These are phyloP conservation scores for Hiodon alosoides DNA, from an alignment of 2,113 vertebrate genomes.

Conservation along the genomic window DNA sequence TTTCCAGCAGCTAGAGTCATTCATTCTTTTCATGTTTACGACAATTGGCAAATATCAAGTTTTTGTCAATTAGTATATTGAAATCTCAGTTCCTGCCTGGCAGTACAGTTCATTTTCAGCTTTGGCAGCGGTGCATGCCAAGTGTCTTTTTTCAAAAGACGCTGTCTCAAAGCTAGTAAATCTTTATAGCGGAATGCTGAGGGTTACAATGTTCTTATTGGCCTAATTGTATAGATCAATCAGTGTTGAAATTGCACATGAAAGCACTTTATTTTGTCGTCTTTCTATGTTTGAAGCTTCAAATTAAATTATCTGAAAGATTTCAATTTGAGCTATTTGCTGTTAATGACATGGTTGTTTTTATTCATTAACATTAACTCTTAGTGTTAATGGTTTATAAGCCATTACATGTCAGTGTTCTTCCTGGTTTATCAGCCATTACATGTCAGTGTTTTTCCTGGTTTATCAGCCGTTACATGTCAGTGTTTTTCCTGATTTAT, in stretches of 20 bases:
- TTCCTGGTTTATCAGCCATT: too few relatives aligned
- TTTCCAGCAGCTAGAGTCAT: too few relatives aligned
- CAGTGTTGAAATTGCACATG: background rate
- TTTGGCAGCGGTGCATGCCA: background rate
- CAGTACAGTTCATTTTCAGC: background rate
- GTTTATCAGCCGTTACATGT: too few relatives aligned
- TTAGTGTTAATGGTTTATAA: too few relatives aligned
- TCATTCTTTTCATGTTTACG: too few relatives aligned
- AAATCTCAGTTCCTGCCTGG: background rate
- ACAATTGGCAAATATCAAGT: too few relatives aligned
- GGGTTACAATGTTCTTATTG: background rate
- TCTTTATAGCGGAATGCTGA: background rate
- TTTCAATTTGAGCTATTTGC: background rate
- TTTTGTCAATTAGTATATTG: background rate
- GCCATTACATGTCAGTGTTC: too few relatives aligned
- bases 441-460: too few relatives aligned
- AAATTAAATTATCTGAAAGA: background rate
- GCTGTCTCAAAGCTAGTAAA: background rate
- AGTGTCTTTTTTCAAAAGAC: background rate
- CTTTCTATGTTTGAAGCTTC: background rate
- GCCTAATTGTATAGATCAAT: background rate
- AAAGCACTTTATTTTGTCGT: conserved; percentile 7
- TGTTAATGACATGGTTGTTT: background rate
- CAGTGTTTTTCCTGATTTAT: too few relatives aligned
- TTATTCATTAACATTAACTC: background rate